Base-by-base conservation (phyloP, 2,888 invertebrate genomes). In the Calephelis perditalis region DNA sequence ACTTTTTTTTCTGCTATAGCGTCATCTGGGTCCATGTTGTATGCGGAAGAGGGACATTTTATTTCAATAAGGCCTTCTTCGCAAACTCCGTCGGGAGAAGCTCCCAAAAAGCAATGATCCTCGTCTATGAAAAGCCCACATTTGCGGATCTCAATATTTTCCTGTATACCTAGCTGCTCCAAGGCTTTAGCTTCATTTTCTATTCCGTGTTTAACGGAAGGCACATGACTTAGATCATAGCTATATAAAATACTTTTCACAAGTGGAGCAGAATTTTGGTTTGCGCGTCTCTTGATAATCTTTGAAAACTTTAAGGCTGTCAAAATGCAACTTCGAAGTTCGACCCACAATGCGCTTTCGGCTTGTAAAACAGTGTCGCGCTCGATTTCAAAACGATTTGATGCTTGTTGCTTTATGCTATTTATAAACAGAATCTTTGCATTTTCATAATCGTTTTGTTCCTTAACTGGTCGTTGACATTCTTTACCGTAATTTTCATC, bases 1-100 rank as follows among this genome's bases (percentile, higher is more conserved):
- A 62, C 12, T 60, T 64, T 64, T 58, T 64, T 64, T 10, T 7
- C 10, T 49, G 7, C n/a, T 9, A 64, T 56, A 0, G 57, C 64
- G 9, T 55, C 58, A n/a, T 55, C 54, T 7, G 61, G 43, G 15
- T 40, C 43, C 26, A 62, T 58, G 9, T 45, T 56, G 47, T 55
- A 60, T 10, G n/a, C 37, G 36, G 56, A 56, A 56, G 10, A 11
- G 11, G 43, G 43, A 40, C 56, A 56, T 49, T 65, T 62, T 10
- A 65, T 57, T 57, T 62, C 62, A 10, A 65, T 57, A 3, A 65
- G 43, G 15, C 55, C 56, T 10, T 60, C 44, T 10, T 60, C 44
- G 7, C 26, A 49, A 15, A 61, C 26, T 1, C 65, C 65, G 44
- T 62, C 62, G 12, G 65, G 63, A 40, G 59, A 57, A 40, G 63